Evolutionary conservation across 2,797 vertebrate genomes (phyloP), one percentile per base, ranked within the genome.

Genomic region (Cossypha polioptera): DNA sequence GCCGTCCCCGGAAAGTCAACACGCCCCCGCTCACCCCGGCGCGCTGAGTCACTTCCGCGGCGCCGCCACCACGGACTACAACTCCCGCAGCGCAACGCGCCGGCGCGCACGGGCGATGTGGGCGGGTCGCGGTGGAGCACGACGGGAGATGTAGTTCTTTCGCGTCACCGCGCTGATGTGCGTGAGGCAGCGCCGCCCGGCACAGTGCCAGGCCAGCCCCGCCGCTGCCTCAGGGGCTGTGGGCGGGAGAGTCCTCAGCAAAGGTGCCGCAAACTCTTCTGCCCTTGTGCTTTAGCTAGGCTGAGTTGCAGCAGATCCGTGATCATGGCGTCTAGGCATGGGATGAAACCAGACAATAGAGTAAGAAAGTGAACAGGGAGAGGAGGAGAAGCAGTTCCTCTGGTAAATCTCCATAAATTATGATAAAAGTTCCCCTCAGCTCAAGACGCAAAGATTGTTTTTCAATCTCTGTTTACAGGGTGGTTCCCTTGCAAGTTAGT

Each of bases 101-200:
- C 7, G 3, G 4, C 0, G 2, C 10, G 1, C 26, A 0, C 0
- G 0, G 1, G 26, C 1, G 0, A 9, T 0, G 16, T 0, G 8
- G 0, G 7, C 5, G 6, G 2, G 2, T 1, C 1, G 3, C 4
- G 0, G 45, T 5, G 40, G 45, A 7, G 75, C 10, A 7, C 42
- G 62, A 43, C 19, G 94, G 87, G 90, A 88, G 22, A 0, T 88
- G 90, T 86, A 88, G 94, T 92, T 58, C 4, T 19, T 38, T 21
- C 4, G 0, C 2, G 0, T 11, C 9, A 1, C 13, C 0, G 8
- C 8, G 4, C 3, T 2, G 1, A 1, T 2, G 31, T 2, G 25
- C 2, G 5, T 2, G 16, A 6, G 54, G n/a, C 0, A 9, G 0
- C 1, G 0, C 1, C 4, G 1, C 16, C 3, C 8, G 13, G 2